Conservation (phyloP, 1,140 invertebrate genomes). For the Drosophila funebris region DNA sequence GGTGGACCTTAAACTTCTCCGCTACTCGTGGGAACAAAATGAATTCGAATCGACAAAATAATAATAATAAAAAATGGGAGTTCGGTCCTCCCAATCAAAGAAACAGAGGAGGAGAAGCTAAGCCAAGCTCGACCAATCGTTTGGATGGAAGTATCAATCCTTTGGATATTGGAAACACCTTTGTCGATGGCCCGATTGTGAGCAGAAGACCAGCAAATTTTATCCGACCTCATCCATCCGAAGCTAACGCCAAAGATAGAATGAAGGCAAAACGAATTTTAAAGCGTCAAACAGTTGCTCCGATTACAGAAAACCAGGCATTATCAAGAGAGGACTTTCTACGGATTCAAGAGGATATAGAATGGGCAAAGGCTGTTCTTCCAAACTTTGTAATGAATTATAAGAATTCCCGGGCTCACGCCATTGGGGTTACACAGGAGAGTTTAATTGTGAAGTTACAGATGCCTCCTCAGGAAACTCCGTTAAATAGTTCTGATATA, state of each 20-base stretch:
- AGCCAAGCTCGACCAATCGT: too few relatives aligned
- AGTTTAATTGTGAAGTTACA: slow-evolving; percentile 8
- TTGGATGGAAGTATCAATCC: background rate
- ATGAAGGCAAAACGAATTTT: slow-evolving; percentile 9
- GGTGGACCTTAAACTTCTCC: slow-evolving; percentile 12
- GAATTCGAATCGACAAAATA: slow-evolving; percentile 11
- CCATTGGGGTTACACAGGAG: background rate
- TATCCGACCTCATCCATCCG: background rate
- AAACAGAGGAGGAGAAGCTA: too few relatives aligned
- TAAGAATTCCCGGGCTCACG: too few relatives aligned
- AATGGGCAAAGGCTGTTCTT: slow-evolving; percentile 20
- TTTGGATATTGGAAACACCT: background rate
- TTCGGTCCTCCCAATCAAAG: slow-evolving; percentile 6
- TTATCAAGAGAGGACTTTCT: slow-evolving; percentile 11
- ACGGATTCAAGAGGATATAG: slow-evolving; percentile 9
- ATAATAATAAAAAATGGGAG: slow-evolving; percentile 7
- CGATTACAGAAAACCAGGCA: slow-evolving; percentile 9
- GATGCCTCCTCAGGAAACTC: background rate
- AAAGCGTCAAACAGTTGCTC: background rate
- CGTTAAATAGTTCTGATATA: background rate
- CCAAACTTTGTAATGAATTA: background rate
- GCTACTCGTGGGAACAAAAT: slow-evolving; percentile 34
- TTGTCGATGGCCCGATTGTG: background rate
- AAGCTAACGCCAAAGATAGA: background rate
- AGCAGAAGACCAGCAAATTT: slow-evolving; percentile 8